Evolutionary conservation across 1,140 invertebrate genomes (phyloP), one percentile per base, ranked within the genome.

Genomic region (Intoshia linei): DNA sequence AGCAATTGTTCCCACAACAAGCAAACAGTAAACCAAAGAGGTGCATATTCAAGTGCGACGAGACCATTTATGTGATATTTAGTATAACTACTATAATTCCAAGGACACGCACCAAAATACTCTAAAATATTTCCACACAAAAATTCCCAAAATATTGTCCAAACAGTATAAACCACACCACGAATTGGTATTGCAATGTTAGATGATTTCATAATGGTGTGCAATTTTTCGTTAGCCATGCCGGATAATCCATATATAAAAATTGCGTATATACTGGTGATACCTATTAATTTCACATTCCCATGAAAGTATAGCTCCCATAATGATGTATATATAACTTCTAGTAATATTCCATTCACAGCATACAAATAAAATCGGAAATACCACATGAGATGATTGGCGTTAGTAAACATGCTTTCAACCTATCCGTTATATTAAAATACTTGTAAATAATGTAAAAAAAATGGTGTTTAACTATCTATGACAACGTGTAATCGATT

Each of bases 21-120:
- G n/a, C n/a, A n/a, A n/a, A n/a, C 54, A 3, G 59, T 13, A 42
- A 48, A 61, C 63, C 63, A 65, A 15, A 64, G 44, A 2, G 63
- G 62, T 19, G 58, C 56, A 46, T 64, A 65, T 43, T 65, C 63
- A 6, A 64, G 42, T 6, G 62, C 64, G 21, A 65, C 51, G 17
- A 65, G 46, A 1, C 62, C 62, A 43, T 64, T 57, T 40, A 54
- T 59, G 36, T 49, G 43, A 44, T 62, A 57, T 15, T 50, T 52
- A 11, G 54, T 54, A n/a, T n/a, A n/a, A n/a, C n/a, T n/a, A n/a
- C n/a, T n/a, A 44, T 65, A 65, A 41, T 65, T 59, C 63, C 63
- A 64, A 2, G 63, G 62, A 45, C 63, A 64, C 1, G 61, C 60
- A 40, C 54, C 50, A 40, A 62, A 61, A 32, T 54, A 46, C 24